A percentile compares a stretch with the other conserved stretches of the same genome.
phyloP scores from a whole-genome alignment of 2,113 vertebrate genomes.

The Callopanchax toddi region DNA sequence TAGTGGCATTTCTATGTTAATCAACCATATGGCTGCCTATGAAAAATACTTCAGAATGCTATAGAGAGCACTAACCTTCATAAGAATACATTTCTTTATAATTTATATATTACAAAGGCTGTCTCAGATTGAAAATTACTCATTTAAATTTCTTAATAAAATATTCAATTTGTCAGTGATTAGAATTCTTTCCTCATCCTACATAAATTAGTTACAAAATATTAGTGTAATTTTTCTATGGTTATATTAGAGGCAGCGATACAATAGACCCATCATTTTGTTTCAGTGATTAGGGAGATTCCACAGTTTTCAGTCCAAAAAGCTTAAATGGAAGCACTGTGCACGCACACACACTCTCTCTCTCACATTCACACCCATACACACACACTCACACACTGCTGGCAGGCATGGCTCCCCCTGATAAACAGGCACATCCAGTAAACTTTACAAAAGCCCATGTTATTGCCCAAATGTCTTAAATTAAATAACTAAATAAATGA shows the following conservation, averaged over 20 bases:
- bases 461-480: slow-evolving; percentile 79
- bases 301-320: slow-evolving; percentile 75
- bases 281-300: slow-evolving; percentile 77
- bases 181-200: slow-evolving; percentile 80
- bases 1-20: slow-evolving; percentile 66
- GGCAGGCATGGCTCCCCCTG: slow-evolving; percentile 66
- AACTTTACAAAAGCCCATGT: slow-evolving; percentile 77
- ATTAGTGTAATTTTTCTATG: slow-evolving; percentile 80
- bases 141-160: slow-evolving; percentile 78
- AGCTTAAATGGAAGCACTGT: slow-evolving; percentile 72
- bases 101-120: slow-evolving; percentile 82
- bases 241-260: slow-evolving; percentile 73
- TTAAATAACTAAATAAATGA: slow-evolving; percentile 78
- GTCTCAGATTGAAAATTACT: slow-evolving; percentile 76
- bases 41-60: slow-evolving; percentile 75
- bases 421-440: slow-evolving; percentile 81
- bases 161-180: slow-evolving; percentile 83
- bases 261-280: slow-evolving; percentile 72
- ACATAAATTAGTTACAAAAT: slow-evolving; percentile 77
- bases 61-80: slow-evolving; percentile 67
- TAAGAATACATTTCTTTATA: slow-evolving; percentile 74
- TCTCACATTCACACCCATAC: neutral
- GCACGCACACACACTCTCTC: slow-evolving; percentile 31
- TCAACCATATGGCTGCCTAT: slow-evolving; percentile 60
- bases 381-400: neutral